These are phyloP conservation scores for Drosophila rhopaloa DNA, from an alignment of 1,140 invertebrate genomes.

Conservation along the genomic window DNA sequence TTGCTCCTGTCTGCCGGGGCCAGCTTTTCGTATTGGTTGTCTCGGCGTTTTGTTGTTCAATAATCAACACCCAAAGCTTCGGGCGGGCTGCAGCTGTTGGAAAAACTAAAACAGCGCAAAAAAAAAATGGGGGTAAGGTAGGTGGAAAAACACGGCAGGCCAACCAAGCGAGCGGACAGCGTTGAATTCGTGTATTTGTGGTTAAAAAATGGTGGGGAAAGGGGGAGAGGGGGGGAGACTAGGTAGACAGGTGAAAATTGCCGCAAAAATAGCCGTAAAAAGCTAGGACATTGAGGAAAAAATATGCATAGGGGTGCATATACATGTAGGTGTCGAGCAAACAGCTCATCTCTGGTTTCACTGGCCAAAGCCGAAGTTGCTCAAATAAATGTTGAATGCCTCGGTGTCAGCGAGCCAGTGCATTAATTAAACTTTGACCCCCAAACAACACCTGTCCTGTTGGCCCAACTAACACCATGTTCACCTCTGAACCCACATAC, in stretches of 20 bases:
- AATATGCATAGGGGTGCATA: neutral
- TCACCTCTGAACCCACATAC: neutral
- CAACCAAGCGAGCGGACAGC: conserved; percentile 5
- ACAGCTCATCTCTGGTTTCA: conserved; percentile 33
- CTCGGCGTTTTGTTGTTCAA: conserved; percentile 60
- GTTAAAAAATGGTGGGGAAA: conserved; percentile 46
- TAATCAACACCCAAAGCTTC: conserved; percentile 52
- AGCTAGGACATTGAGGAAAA: neutral
- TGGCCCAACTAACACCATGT: neutral
- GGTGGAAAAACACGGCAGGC: conserved; percentile 5
- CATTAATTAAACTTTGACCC: conserved; percentile 56
- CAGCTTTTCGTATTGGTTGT: conserved; percentile 16
- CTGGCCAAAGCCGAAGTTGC: conserved; percentile 5
- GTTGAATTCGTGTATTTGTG: conserved; percentile 58
- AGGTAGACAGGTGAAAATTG: conserved; percentile 59
- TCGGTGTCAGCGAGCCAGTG: conserved; percentile 43
- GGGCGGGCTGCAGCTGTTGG: conserved; percentile 41
- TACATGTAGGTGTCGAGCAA: conserved; percentile 6
- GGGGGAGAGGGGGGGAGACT: neutral
- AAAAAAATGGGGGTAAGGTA: neutral
- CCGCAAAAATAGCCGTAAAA: conserved; percentile 35
- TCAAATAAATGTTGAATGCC: conserved; percentile 52
- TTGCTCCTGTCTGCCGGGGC: conserved; percentile 4
- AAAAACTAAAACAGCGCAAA: conserved; percentile 5
- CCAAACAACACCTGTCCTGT: conserved; percentile 1